A percentile compares a stretch with the other conserved stretches of the same genome.
Evolutionary conservation across 1,140 invertebrate species (phyloP).

Genomic region (Apis mellifera): Amel_HAv3.1 CM009937.2:763501-764000

Average conservation of each 20-base stretch:
- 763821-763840: neutral
- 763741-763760: slow-evolving; percentile 76
- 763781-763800: slow-evolving; percentile 10
- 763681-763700: slow-evolving; percentile 49
- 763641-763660: neutral
- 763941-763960: neutral
- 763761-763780: slow-evolving; percentile 55
- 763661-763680: slow-evolving; percentile 12
- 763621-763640: neutral
- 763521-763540: neutral
- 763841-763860: neutral
- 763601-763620: neutral
- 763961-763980: neutral
- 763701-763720: slow-evolving; percentile 56
- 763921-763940: neutral
- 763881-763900: neutral
- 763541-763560: neutral
- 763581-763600: neutral
- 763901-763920: neutral
- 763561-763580: neutral
- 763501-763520: neutral
- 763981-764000: neutral
- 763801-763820: slow-evolving; percentile 11
- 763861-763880: neutral
- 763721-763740: slow-evolving; percentile 67